Percentiles rank a stretch among this genome's conserved stretches.
Conservation (phyloP, 2,797 vertebrate genomes). For the Propithecus perrieri region DNA sequence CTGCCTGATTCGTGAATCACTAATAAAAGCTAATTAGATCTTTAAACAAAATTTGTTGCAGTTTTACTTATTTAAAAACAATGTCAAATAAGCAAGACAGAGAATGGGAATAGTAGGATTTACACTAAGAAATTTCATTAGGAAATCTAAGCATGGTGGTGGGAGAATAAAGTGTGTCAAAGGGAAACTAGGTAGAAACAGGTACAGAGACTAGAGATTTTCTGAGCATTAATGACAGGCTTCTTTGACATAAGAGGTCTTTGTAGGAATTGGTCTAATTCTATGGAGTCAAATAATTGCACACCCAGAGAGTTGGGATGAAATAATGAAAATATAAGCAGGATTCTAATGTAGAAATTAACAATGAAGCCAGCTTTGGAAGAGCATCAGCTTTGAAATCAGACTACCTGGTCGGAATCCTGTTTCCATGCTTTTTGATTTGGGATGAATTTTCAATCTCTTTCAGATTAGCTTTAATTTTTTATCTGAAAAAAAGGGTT, state of each 20-base stretch:
- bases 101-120: neutral
- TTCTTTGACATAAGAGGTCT: neutral
- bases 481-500: neutral
- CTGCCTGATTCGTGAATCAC: neutral
- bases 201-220: neutral
- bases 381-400: neutral
- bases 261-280: neutral
- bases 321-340: neutral
- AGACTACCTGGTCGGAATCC: neutral
- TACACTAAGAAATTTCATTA: neutral
- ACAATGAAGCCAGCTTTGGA: neutral
- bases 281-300: neutral
- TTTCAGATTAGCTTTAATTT: slow-evolving; percentile 18
- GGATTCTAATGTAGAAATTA: neutral
- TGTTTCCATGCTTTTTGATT: neutral
- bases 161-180: neutral
- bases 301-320: neutral
- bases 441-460: neutral
- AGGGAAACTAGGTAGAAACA: neutral
- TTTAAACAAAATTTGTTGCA: neutral
- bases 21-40: neutral
- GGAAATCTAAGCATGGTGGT: neutral
- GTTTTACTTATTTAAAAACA: neutral
- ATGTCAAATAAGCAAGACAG: neutral
- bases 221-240: neutral